Percentiles rank a stretch among this genome's conserved stretches.
Conservation (phyloP, 2,888 invertebrate genomes). For the Linyphia triangularis region DNA sequence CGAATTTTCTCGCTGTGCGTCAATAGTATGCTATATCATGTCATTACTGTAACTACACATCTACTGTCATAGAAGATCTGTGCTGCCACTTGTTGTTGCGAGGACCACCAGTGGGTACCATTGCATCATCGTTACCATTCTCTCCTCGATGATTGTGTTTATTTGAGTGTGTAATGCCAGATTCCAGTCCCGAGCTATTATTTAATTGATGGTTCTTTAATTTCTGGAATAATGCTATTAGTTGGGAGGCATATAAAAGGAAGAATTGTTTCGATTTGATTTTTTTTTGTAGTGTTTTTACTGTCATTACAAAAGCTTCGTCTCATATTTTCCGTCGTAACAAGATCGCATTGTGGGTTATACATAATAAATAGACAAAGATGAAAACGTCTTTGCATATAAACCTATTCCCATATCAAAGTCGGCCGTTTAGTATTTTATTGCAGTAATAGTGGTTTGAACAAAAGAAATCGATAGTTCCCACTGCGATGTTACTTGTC, state of each 20-base stretch:
- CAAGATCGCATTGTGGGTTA: no score
- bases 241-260: neutral
- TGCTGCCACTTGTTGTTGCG: neutral
- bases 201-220: neutral
- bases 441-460: no score
- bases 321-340: no score
- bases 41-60: neutral
- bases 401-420: no score
- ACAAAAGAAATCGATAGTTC: no score
- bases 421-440: no score
- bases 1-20: slow-evolving; percentile 22
- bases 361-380: no score
- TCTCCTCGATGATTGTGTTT: neutral
- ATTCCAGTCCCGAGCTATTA: neutral
- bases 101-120: neutral
- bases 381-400: no score
- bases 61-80: neutral
- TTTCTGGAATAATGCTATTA: neutral
- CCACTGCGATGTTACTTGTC: no score
- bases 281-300: no score
- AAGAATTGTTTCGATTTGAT: neutral
- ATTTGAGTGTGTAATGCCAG: neutral
- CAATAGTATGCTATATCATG: neutral
- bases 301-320: no score
- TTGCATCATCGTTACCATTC: neutral